Base-by-base conservation (phyloP, 2,113 vertebrate species). In the Hippocampus comes region DNA sequence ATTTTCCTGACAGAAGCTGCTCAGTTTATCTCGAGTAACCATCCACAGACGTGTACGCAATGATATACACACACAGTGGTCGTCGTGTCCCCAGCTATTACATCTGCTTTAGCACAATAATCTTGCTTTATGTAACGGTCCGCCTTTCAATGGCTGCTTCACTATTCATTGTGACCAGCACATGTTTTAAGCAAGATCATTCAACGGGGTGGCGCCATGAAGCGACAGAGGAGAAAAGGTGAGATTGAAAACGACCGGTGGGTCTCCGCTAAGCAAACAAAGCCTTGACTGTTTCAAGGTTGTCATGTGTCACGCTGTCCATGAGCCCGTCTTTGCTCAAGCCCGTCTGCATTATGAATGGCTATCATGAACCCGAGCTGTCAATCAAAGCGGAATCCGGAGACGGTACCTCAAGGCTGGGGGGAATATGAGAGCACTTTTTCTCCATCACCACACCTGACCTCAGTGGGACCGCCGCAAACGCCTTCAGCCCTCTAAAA, bases 231-330 rank as follows among this genome's bases (percentile, higher is more conserved):
- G 56, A 18, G 68, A 70, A 67, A 43, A 7, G 46, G 63, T 5
- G 21, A 14, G 49, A 63, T 23, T 48, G 53, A 67, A 46, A 12
- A 64, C 1, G 11, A 41, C 21, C 34, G 34, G 70, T 43, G 46
- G 27, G 23, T 67, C 78, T 78, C 23, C 25, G 48, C 59, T 67
- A 70, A 41, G 65, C 65, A 87, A 84, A 82, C 72, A 82, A 81
- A 87, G 74, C 76, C 75, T 75, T 80, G 68, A 80, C 57, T 79
- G 69, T 82, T 83, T 85, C 78, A 87, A 81, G 80, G 85, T 71
- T 80, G 74, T 69, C 76, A 81, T 86, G 82, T 73, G 84, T 87
- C 86, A 87, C 70, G 72, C 71, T 80, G 76, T 71, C 83, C 64
- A 68, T 75, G 48, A 68, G 46, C 77, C 74, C 73, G 77, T 86